Evolutionary conservation across 53 echinoderm and acorn worm genomes (phyloP), one percentile per base, ranked within the genome.

Genomic region (Pentamera pediparva): DNA sequence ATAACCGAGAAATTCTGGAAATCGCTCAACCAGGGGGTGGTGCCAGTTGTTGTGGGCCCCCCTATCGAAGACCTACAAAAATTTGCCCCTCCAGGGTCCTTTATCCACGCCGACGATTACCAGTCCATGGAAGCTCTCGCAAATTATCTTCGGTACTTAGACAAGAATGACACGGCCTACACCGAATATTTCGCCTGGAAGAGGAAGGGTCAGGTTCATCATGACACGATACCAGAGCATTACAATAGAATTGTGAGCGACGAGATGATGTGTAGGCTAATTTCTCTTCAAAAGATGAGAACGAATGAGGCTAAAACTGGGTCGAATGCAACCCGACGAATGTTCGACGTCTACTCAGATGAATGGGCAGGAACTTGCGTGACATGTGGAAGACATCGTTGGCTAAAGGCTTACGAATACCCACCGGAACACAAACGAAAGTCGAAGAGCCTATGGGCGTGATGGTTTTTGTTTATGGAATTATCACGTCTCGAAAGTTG

Each of bases 31-130:
- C 15, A 27, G 35, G 61, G 61, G n/a, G n/a, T n/a, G n/a, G 73
- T 72, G 5, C 73, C 73, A 2, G 55, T 72, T 1, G 73, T 72
- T 2, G 21, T 72, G 9, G 73, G 73, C 7, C 34, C 73, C 21
- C 55, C 73, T 20, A 7, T 21, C 11, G 51, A 72, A 47, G 35
- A 72, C 20, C 54, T 34, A 4, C 21, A 49, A 29, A 18, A 53
- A 19, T 21, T 72, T 27, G 73, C 73, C 6, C 73, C 73, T 1
- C 73, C 73, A 1, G 12, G 26, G 8, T 72, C 73, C 7, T 72
- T 53, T 54, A 54, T 72, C 22, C 35, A 72, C 49, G 73, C 73
- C 24, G 73, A 72, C 31, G 33, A 72, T 5, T 72, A 53, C 17
- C 18, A 52, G 6, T 52, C 53, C 6, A 53, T 53, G 54, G 26